These are phyloP conservation scores for Neostethus bicornis DNA, from an alignment of 2,797 vertebrate species.

Conservation along the genomic window DNA sequence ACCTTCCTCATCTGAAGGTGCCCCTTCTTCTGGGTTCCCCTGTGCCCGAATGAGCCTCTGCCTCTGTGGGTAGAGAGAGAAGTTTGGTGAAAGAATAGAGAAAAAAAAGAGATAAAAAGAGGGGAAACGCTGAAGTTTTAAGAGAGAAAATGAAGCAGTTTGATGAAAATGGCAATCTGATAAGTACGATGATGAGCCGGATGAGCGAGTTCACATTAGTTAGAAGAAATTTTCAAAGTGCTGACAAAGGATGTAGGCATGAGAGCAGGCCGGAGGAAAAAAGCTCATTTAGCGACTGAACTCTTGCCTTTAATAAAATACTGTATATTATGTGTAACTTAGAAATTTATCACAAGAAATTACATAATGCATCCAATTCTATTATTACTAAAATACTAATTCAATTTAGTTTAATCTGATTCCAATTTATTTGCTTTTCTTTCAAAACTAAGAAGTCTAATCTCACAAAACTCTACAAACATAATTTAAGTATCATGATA, in stretches of 20 bases:
- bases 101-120: background rate
- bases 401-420: background rate
- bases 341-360: slow-evolving; percentile 10
- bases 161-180: slow-evolving; percentile 13
- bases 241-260: slow-evolving; percentile 50
- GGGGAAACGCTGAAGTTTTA: background rate
- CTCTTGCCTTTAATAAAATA: slow-evolving; percentile 15
- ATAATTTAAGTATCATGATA: background rate
- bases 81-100: background rate
- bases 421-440: background rate
- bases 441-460: background rate
- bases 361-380: slow-evolving; percentile 6
- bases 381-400: background rate
- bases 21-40: slow-evolving; percentile 65
- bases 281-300: slow-evolving; percentile 29
- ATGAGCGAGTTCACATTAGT: slow-evolving; percentile 34
- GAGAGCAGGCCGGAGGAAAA: slow-evolving; percentile 14
- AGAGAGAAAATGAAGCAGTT: slow-evolving; percentile 8
- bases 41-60: slow-evolving; percentile 78
- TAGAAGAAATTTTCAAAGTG: slow-evolving; percentile 24
- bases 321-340: slow-evolving; percentile 25
- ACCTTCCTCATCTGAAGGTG: slow-evolving; percentile 55
- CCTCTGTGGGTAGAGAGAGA: slow-evolving; percentile 63
- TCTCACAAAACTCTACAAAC: background rate
- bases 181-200: slow-evolving; percentile 9